A percentile compares a stretch with the other conserved stretches of the same genome.
These are phyloP conservation scores for Rhynchotus rufescens DNA, from an alignment of 2,797 vertebrate species.

Conservation along the genomic window DNA sequence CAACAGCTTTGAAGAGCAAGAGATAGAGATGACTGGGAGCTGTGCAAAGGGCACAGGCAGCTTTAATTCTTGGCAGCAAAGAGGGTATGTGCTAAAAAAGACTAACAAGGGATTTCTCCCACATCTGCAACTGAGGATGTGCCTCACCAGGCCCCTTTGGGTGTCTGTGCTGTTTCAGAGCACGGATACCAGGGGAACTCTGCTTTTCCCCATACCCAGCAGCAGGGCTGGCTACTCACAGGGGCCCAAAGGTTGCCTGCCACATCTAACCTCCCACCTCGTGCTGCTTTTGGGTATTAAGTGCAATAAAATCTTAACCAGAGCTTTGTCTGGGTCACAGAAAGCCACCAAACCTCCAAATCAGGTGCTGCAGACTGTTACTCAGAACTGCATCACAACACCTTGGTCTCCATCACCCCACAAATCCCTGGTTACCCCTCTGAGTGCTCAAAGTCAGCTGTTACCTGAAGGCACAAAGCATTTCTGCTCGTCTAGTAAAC, in stretches of 20 bases:
- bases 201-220: neutral
- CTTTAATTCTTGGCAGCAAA: constrained; percentile 29
- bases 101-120: constrained; percentile 11
- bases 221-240: neutral
- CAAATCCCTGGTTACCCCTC: neutral
- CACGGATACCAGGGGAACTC: neutral
- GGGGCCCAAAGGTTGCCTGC: neutral
- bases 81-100: neutral
- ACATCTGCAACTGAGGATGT: neutral
- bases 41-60: constrained; percentile 25
- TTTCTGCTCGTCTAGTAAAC: neutral
- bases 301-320: neutral
- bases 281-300: neutral
- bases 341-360: neutral
- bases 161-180: neutral
- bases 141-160: neutral
- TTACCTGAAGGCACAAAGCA: neutral
- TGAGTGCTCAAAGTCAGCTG: neutral
- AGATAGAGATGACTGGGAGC: constrained; percentile 32
- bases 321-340: neutral
- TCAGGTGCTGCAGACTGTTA: neutral
- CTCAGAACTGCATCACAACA: neutral
- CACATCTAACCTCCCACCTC: neutral
- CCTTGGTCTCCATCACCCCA: neutral
- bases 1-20: constrained; percentile 37